Base-by-base conservation (phyloP, 1,140 invertebrate species). In the Tetranychus urticae region DNA sequence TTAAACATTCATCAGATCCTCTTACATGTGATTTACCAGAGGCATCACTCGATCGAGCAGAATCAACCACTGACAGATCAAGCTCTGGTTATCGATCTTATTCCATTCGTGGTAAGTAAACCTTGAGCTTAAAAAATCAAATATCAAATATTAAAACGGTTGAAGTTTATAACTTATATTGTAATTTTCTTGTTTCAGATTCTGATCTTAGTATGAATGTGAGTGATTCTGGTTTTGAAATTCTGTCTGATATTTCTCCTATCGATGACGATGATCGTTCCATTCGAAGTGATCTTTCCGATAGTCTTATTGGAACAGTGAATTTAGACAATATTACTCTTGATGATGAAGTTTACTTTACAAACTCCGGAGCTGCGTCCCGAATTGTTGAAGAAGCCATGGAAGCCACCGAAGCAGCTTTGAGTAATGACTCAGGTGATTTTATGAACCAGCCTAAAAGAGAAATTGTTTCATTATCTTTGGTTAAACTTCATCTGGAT, bases 251-350 rank as follows among this genome's bases (percentile, higher is more conserved):
- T 39, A 34, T 39, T 31, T 56, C 60, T 13, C 52, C 50, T 8
- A 45, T 42, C 23, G 60, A 61, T 54, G 60, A 61, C n/a, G 60
- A 61, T 54, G 46, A 54, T 39, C 2, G 60, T 39, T 61, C 60
- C 2, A 61, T 61, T 42, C 52, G 52, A 42, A 61, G 60, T 45
- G 60, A 61, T 55, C 37, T 61, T 36, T 61, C 60, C 1, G 52
- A 12, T 39, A 50, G 55, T 31, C 34, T 31, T 42, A 39, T 59
- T 31, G 56, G 55, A 14, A 36, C 46, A 14, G 45, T 37, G 47
- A 54, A 58, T 45, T 13, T 56, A 2, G 42, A 45, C 2, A 42
- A 10, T 42, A 42, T 42, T 42, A 42, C 39, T 5, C 5, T 35
- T 34, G 57, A 58, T 31, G 42, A 46, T 23, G 23, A 45, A 45